Conservation (phyloP, 2,113 vertebrate species). For the Orcinus orca region DNA sequence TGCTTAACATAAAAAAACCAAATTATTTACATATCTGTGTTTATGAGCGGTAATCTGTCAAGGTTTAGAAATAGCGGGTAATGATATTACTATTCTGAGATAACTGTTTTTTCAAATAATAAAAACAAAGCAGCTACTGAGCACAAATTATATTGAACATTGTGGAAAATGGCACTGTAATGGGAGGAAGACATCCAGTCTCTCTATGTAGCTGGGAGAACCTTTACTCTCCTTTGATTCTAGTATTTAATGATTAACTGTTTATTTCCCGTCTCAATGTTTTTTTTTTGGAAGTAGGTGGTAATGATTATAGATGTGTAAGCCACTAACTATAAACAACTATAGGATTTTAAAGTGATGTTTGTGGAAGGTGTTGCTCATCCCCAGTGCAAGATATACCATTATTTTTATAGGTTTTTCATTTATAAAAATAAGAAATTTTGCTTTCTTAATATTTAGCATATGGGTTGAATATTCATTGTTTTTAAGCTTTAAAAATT, state of each 20-base stretch:
- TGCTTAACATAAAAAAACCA: neutral
- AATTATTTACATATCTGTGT: neutral
- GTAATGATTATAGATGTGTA: neutral
- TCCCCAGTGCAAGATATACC: neutral
- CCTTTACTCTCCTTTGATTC: neutral
- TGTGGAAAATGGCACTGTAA: neutral
- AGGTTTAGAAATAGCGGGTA: conserved; percentile 16
- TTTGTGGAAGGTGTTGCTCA: neutral
- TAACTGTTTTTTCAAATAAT: conserved; percentile 10
- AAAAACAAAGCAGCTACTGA: conserved; percentile 5
- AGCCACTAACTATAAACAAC: neutral
- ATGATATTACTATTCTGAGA: neutral
- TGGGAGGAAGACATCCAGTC: neutral
- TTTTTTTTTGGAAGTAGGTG: neutral
- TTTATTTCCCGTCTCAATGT: neutral
- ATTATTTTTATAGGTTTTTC: neutral
- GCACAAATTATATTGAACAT: neutral
- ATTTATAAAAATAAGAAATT: conserved; percentile 34
- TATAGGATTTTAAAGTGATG: conserved; percentile 10
- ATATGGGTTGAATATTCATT: neutral
- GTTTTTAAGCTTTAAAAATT: conserved; percentile 36
- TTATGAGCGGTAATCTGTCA: neutral
- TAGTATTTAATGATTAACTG: conserved; percentile 4
- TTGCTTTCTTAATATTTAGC: neutral
- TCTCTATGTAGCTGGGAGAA: neutral